Evolutionary conservation across 2,113 vertebrate species (phyloP).

Genomic region (Sula dactylatra): DNA sequence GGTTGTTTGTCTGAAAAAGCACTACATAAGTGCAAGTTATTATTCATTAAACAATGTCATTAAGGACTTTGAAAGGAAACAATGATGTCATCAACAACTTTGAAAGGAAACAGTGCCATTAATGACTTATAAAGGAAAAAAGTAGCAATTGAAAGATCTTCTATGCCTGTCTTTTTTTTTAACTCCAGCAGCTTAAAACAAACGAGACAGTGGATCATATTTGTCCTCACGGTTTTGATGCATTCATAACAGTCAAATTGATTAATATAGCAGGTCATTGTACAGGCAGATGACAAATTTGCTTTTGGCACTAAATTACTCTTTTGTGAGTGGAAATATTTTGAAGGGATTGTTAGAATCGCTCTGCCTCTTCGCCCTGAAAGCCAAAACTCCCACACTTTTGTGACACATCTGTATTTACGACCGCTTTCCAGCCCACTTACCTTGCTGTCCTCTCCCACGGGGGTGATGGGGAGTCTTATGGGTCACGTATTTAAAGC

Average conservation of each 20-base stretch:
- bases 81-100: conserved; percentile 11
- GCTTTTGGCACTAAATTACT: neutral
- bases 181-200: neutral
- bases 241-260: neutral
- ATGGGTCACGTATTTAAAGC: accelerated
- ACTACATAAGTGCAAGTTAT: neutral
- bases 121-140: neutral
- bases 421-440: neutral
- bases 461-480: neutral
- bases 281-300: neutral
- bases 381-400: neutral
- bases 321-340: neutral
- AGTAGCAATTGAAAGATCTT: neutral
- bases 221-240: neutral
- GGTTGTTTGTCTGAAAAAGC: neutral
- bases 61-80: neutral
- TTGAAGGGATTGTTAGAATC: neutral
- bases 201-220: accelerated
- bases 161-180: neutral
- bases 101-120: neutral
- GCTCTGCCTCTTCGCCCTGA: neutral
- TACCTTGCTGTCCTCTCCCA: neutral
- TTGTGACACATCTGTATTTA: accelerated
- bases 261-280: neutral
- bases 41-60: neutral